Conservation (phyloP, 2,113 vertebrate species). For the Aegotheles bennettii region DNA sequence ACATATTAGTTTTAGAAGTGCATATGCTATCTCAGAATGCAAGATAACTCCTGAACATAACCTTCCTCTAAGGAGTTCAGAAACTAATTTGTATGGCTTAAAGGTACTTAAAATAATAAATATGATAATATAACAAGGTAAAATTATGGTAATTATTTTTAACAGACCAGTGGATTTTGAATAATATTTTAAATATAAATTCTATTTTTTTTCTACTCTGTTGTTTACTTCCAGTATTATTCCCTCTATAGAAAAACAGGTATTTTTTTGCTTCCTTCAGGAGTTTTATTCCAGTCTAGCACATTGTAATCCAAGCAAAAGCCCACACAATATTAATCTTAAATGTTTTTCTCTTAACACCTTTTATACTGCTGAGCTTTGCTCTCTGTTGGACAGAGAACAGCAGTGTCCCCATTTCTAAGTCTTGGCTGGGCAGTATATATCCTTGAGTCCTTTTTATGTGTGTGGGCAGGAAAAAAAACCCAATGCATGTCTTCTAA, state of each 20-base stretch:
- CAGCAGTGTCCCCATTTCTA: background rate
- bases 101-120: background rate
- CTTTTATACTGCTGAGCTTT: background rate
- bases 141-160: background rate
- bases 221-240: background rate
- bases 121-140: background rate
- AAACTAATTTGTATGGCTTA: background rate
- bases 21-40: background rate
- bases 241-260: background rate
- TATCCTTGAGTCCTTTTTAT: background rate
- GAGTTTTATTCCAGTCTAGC: background rate
- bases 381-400: background rate
- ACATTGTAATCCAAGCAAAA: background rate
- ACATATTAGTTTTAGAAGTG: background rate
- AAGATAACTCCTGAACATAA: background rate
- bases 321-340: background rate
- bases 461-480: background rate
- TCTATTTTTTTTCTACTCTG: background rate
- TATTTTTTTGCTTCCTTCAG: background rate
- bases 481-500: fast-evolving
- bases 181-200: background rate
- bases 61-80: background rate
- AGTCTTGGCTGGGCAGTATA: background rate
- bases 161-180: background rate
- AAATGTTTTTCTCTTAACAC: background rate